Conservation (phyloP, 2,113 vertebrate species). For the Manacus vitellinus region DNA sequence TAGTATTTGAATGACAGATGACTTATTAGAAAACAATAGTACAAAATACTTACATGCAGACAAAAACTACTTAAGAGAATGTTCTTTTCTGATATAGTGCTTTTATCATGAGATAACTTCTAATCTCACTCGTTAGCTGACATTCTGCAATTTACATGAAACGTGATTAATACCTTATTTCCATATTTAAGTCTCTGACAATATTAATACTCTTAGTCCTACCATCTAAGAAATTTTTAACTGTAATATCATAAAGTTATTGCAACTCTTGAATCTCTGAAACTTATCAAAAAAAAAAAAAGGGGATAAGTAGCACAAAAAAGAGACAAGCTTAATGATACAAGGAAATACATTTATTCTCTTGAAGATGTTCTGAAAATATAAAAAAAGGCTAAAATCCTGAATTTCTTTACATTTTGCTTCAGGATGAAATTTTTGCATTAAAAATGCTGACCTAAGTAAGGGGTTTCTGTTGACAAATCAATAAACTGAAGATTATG, state of each 20-base stretch:
- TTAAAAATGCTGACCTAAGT: not conserved
- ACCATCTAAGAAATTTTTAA: not conserved
- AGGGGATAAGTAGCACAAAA: not conserved
- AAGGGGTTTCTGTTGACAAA: not conserved
- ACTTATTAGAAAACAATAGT: conserved; percentile 29
- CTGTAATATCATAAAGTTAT: not conserved
- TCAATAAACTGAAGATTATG: not conserved
- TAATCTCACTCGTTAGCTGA: conserved; percentile 9
- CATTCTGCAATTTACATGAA: conserved; percentile 4
- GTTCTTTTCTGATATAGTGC: conserved; percentile 17
- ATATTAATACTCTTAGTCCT: conserved; percentile 11
- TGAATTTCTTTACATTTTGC: not conserved
- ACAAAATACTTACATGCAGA: not conserved
- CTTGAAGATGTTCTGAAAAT: not conserved
- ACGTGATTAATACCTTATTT: conserved; percentile 26
- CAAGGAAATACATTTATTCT: not conserved
- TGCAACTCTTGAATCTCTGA: not conserved
- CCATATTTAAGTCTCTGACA: conserved; percentile 27
- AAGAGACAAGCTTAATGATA: not conserved
- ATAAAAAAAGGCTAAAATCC: not conserved
- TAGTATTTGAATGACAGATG: not conserved
- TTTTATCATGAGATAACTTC: conserved; percentile 11
- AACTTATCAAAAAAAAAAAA: not conserved
- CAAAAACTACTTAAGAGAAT: conserved; percentile 31
- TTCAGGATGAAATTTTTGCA: not conserved